phyloP scores from a whole-genome alignment of 2,888 invertebrate species.

The Andricus curvator region DNA sequence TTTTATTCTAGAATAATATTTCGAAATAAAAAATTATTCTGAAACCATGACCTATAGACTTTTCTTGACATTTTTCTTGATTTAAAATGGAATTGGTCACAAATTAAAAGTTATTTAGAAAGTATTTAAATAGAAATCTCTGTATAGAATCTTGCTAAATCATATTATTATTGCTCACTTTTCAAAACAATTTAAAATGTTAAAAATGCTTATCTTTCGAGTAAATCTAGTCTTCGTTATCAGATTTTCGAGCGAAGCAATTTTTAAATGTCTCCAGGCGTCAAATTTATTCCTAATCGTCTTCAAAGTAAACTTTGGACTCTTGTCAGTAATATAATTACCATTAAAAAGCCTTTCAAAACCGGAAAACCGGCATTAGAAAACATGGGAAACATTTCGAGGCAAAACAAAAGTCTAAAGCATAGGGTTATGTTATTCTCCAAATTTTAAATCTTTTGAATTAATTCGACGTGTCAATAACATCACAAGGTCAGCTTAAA shows the following conservation, averaged over 20 bases:
- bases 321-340: neutral
- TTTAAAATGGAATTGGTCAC: too few relatives aligned
- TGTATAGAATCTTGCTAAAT: too few relatives aligned
- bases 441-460: neutral
- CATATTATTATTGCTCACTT: too few relatives aligned
- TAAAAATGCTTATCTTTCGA: neutral
- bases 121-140: too few relatives aligned
- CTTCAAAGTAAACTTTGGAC: neutral
- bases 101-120: too few relatives aligned
- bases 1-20: too few relatives aligned
- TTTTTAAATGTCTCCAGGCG: neutral
- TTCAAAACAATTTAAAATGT: too few relatives aligned
- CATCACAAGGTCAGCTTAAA: neutral
- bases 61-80: too few relatives aligned
- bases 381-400: neutral
- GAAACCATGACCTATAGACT: too few relatives aligned
- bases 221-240: neutral
- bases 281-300: neutral
- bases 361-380: constrained; percentile 15
- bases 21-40: too few relatives aligned
- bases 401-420: neutral
- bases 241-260: neutral
- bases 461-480: neutral
- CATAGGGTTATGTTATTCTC: constrained; percentile 17
- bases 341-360: neutral